Evolutionary conservation across 2,797 vertebrate genomes (phyloP).

Genomic region (Limosa lapponica): DNA sequence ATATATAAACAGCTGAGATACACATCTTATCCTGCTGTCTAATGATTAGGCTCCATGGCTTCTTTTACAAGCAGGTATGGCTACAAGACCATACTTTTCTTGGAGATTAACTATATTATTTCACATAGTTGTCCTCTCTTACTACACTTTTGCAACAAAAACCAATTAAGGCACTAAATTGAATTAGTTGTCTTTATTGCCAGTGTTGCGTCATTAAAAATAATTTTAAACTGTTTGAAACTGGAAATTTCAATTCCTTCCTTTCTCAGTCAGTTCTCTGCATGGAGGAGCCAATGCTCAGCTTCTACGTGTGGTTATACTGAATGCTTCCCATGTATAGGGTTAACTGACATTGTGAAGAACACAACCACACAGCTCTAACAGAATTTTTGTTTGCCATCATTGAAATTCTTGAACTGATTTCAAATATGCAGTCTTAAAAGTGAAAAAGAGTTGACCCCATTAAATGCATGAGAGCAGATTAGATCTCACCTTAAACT

Average conservation of each 20-base stretch:
- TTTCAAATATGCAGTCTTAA: conserved; percentile 8
- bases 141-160: background rate
- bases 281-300: background rate
- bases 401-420: background rate
- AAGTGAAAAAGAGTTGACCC: conserved; percentile 20
- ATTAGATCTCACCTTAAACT: conserved; percentile 55
- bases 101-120: background rate
- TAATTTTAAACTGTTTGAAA: background rate
- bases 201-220: background rate
- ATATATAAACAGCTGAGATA: background rate
- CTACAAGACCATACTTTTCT: background rate
- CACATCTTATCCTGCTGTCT: background rate
- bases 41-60: background rate
- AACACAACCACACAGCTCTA: background rate
- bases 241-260: background rate
- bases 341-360: background rate
- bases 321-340: background rate
- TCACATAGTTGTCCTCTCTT: background rate
- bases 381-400: background rate
- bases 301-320: background rate
- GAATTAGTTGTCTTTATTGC: background rate
- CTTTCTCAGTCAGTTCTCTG: background rate
- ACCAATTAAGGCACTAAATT: background rate
- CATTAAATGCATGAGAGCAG: conserved; percentile 54
- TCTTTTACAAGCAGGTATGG: background rate